phyloP scores from a whole-genome alignment of 1,140 invertebrate genomes.

The Acromyrmex echinatior region DNA sequence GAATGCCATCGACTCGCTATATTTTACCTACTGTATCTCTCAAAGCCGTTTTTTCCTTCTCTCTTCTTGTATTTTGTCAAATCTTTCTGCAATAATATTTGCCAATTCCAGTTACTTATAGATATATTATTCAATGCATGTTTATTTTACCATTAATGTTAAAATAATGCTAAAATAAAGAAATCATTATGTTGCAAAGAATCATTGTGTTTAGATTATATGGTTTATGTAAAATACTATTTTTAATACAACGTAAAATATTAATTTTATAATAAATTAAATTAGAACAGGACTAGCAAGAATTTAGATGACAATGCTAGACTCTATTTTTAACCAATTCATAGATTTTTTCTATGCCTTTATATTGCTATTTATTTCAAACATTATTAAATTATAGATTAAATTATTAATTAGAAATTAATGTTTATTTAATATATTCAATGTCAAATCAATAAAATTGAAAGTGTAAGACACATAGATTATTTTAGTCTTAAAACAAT shows the following conservation, averaged over 20 bases:
- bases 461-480: not conserved
- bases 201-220: not conserved
- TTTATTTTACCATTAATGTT: not conserved
- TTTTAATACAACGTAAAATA: not conserved
- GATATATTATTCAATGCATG: conserved; percentile 1
- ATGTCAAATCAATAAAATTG: not conserved
- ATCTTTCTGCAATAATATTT: not conserved
- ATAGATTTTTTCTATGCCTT: not conserved
- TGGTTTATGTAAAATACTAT: not conserved
- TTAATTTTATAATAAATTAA: not conserved
- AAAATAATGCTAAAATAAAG: not conserved
- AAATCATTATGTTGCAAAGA: not conserved
- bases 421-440: not conserved
- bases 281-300: too few species aligned
- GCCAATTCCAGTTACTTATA: not conserved
- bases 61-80: not conserved
- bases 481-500: conserved; percentile 24
- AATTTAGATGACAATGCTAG: too few species aligned
- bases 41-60: not conserved
- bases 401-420: not conserved
- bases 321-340: not conserved
- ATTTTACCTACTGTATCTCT: conserved; percentile 5
- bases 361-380: not conserved
- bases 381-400: not conserved
- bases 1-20: conserved; percentile 21